Evolutionary conservation across 1,140 invertebrate genomes (phyloP).

Genomic region (Lanistes nyassanus): DNA sequence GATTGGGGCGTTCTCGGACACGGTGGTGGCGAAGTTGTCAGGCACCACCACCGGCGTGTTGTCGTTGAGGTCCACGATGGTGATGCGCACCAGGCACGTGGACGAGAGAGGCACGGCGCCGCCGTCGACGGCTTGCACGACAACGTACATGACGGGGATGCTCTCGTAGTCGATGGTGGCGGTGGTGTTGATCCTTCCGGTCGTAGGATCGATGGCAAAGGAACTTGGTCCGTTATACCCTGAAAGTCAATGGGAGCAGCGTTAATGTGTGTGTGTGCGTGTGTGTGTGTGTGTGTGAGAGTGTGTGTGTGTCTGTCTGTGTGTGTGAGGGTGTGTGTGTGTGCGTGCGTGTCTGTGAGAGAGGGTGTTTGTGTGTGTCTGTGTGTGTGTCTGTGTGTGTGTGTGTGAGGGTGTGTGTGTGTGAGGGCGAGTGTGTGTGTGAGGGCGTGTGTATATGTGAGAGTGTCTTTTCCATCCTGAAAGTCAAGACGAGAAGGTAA

Average conservation of each 20-base stretch:
- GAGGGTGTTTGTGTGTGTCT: no score
- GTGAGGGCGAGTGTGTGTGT: no score
- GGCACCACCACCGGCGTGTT: slow-evolving; percentile 42
- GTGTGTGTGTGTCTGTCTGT: slow-evolving; percentile 13
- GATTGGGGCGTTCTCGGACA: slow-evolving; percentile 24
- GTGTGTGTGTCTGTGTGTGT: no score
- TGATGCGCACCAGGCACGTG: slow-evolving; percentile 34
- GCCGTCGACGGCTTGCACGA: slow-evolving; percentile 39
- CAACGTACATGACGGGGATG: slow-evolving; percentile 32
- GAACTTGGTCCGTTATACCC: slow-evolving; percentile 27
- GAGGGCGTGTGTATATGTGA: no score
- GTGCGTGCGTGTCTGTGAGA: no score
- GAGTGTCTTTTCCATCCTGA: neutral
- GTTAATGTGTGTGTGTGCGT: neutral
- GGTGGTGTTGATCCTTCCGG: slow-evolving; percentile 31
- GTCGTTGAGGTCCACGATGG: slow-evolving; percentile 51
- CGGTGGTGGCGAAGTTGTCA: slow-evolving; percentile 31
- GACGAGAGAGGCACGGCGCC: slow-evolving; percentile 34
- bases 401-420: neutral
- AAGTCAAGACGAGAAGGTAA: neutral
- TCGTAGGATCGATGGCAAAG: slow-evolving; percentile 33
- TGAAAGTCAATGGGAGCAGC: neutral
- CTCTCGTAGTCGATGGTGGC: slow-evolving; percentile 45
- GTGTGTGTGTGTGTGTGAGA: slow-evolving; percentile 1
- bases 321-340: no score